Conservation (phyloP, 2,113 vertebrate species). For the Antigone vipio region DNA sequence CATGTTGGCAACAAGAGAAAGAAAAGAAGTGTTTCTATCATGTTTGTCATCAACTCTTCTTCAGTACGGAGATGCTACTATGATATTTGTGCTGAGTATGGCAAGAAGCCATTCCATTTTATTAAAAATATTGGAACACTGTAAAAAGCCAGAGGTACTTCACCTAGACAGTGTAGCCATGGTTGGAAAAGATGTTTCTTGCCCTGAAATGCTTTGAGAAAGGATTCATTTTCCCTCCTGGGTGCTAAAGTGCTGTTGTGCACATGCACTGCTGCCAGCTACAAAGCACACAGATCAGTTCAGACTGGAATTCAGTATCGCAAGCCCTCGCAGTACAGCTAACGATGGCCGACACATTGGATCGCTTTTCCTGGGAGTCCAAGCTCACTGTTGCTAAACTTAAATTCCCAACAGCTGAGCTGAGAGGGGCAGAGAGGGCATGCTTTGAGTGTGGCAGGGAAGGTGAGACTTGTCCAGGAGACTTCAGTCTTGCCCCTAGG, state of each 20-base stretch:
- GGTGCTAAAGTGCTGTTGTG: not conserved
- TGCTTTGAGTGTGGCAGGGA: not conserved
- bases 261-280: not conserved
- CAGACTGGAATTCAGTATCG: not conserved
- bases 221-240: not conserved
- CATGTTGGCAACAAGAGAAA: not conserved
- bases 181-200: not conserved
- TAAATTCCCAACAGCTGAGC: not conserved
- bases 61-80: not conserved
- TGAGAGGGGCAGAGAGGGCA: not conserved
- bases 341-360: accelerated
- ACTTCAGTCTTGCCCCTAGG: not conserved
- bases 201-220: not conserved
- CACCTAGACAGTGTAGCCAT: not conserved
- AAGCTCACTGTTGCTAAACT: not conserved
- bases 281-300: not conserved
- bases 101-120: not conserved
- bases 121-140: not conserved
- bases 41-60: not conserved
- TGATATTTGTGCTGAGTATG: not conserved
- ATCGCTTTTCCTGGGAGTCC: not conserved
- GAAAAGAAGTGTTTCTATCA: accelerated
- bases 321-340: not conserved
- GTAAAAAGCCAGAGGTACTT: not conserved
- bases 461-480: not conserved